Evolutionary conservation across 2,113 vertebrate genomes (phyloP).

Genomic region (Microtus montanus): DNA sequence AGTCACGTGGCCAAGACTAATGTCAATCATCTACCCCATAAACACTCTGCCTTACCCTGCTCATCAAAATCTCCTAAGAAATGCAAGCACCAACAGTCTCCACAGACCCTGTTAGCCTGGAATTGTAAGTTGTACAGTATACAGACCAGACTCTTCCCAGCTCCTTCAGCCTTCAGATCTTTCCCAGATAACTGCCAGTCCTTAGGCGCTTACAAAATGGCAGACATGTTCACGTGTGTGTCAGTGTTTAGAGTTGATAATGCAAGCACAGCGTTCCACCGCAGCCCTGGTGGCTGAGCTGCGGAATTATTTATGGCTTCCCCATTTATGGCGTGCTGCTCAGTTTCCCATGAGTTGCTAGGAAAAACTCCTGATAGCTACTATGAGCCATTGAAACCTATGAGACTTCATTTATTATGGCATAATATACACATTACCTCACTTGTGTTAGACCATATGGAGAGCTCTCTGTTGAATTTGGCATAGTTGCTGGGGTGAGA

Average conservation of each 20-base stretch:
- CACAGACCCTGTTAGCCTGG: background rate
- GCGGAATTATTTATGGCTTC: conserved; percentile 78
- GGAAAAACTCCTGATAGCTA: conserved; percentile 78
- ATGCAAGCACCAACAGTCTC: background rate
- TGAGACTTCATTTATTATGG: conserved; percentile 83
- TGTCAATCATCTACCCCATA: background rate
- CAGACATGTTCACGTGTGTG: conserved; percentile 19
- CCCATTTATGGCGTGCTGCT: conserved; percentile 73
- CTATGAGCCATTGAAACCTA: conserved; percentile 78
- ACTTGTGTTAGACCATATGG: conserved; percentile 83
- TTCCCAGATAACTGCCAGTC: background rate
- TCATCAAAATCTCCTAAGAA: conserved; percentile 13
- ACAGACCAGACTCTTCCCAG: background rate
- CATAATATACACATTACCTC: conserved; percentile 80
- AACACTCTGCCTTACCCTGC: background rate
- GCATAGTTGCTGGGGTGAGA: conserved; percentile 81
- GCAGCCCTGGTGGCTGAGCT: conserved; percentile 49
- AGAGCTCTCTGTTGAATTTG: conserved; percentile 83
- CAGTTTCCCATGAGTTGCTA: conserved; percentile 75
- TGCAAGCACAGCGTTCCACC: conserved; percentile 71
- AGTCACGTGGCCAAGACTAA: background rate
- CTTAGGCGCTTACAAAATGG: conserved; percentile 17
- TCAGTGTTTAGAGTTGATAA: conserved; percentile 44
- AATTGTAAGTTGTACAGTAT: background rate
- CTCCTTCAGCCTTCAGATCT: background rate